A percentile compares a stretch with the other conserved stretches of the same genome.
These are phyloP conservation scores for Corythornis vintsioides DNA, from an alignment of 2,113 vertebrate species.

Conservation along the genomic window DNA sequence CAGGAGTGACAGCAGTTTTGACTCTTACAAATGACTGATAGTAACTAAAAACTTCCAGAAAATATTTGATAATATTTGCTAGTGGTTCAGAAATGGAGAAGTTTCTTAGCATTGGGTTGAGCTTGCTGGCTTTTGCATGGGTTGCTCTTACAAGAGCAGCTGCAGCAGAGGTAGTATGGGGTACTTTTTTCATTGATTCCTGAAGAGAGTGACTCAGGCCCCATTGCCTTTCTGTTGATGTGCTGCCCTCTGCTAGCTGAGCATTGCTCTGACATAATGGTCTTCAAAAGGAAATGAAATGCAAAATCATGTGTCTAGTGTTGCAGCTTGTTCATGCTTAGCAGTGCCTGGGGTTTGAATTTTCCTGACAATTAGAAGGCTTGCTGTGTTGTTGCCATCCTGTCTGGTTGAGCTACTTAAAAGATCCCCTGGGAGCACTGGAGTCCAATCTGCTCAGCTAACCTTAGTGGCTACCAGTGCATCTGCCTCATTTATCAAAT, in stretches of 20 bases:
- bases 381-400: conserved; percentile 24
- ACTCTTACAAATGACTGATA: not conserved
- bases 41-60: not conserved
- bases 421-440: not conserved
- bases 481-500: conserved; percentile 29
- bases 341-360: conserved; percentile 16
- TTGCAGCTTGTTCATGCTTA: not conserved
- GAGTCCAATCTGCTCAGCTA: conserved; percentile 39
- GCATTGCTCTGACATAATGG: not conserved
- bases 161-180: not conserved
- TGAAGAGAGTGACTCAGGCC: not conserved
- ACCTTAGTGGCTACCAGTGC: not conserved
- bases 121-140: not conserved
- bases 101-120: not conserved
- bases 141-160: not conserved
- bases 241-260: not conserved
- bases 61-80: not conserved
- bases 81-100: not conserved
- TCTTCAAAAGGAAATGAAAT: conserved; percentile 17
- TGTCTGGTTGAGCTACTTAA: conserved; percentile 24
- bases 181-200: not conserved
- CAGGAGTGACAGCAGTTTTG: not conserved
- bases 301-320: not conserved
- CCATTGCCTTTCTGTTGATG: not conserved
- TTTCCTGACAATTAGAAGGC: conserved; percentile 32